These are phyloP conservation scores for Philopedon plagiatum DNA, from an alignment of 2,888 invertebrate genomes.

Conservation along the genomic window DNA sequence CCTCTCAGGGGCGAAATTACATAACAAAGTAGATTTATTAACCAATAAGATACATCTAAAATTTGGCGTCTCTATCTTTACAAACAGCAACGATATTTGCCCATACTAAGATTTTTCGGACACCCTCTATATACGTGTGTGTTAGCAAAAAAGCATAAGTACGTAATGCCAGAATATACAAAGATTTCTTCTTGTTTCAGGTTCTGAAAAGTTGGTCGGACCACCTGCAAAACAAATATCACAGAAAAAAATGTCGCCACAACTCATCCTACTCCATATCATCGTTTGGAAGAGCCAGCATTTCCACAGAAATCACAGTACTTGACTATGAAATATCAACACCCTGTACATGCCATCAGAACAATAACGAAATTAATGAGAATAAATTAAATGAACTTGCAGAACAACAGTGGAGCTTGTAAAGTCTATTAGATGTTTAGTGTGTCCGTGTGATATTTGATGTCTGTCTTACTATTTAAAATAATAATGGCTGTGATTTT, in stretches of 20 bases:
- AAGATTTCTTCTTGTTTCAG: conserved; percentile 55
- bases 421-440: conserved; percentile 49
- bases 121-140: too few relatives aligned
- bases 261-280: conserved; percentile 59
- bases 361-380: conserved; percentile 59
- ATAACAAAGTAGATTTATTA: too few relatives aligned
- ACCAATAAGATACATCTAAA: too few relatives aligned
- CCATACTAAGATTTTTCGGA: too few relatives aligned
- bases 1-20: too few relatives aligned
- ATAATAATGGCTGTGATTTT: conserved; percentile 44
- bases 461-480: conserved; percentile 20
- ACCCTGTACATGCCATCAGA: conserved; percentile 51
- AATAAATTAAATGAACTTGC: conserved; percentile 62
- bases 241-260: conserved; percentile 48
- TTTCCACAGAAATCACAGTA: conserved; percentile 62
- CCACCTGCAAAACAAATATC: conserved; percentile 58
- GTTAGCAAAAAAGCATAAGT: too few relatives aligned
- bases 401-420: conserved; percentile 56
- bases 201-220: conserved; percentile 60
- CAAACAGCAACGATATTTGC: too few relatives aligned
- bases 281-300: conserved; percentile 59
- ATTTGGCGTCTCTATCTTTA: too few relatives aligned
- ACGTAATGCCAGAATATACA: too few relatives aligned
- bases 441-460: conserved; percentile 27
- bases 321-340: conserved; percentile 58